phyloP scores from a whole-genome alignment of 2,888 invertebrate genomes.

The Agrilus mali region DNA sequence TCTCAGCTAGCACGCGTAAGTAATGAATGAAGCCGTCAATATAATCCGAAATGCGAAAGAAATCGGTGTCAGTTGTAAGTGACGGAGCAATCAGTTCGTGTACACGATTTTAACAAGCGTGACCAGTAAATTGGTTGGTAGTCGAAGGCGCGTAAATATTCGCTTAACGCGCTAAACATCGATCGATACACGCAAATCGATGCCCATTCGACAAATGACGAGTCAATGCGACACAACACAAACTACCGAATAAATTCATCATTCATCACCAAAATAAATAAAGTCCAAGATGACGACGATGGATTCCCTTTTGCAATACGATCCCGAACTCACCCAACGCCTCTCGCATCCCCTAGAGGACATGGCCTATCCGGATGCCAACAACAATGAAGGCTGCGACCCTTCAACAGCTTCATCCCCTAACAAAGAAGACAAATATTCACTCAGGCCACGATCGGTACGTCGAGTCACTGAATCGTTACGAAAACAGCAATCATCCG shows the following conservation, averaged over 20 bases:
- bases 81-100: constrained; percentile 3
- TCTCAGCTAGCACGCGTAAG: too few relatives aligned
- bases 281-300: constrained; percentile 9
- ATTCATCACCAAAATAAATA: neutral
- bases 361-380: constrained; percentile 27
- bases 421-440: constrained; percentile 50
- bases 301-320: constrained; percentile 23
- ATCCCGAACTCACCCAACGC: constrained; percentile 9
- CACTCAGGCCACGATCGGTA: constrained; percentile 51
- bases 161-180: constrained; percentile 1
- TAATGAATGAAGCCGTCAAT: constrained; percentile 1
- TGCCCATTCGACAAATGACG: constrained; percentile 7
- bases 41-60: constrained; percentile 3
- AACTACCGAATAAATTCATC: neutral
- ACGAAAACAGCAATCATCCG: constrained; percentile 18
- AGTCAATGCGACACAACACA: neutral
- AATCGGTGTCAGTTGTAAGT: constrained; percentile 12
- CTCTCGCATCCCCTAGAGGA: constrained; percentile 10
- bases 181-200: constrained; percentile 4
- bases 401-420: constrained; percentile 8
- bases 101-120: constrained; percentile 8
- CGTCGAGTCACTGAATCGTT: constrained; percentile 38
- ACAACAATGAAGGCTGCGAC: constrained; percentile 29
- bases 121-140: constrained; percentile 7
- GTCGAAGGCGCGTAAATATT: constrained; percentile 5